These are phyloP conservation scores for Nibea albiflora DNA, from an alignment of 2,113 vertebrate genomes.

Conservation along the genomic window DNA sequence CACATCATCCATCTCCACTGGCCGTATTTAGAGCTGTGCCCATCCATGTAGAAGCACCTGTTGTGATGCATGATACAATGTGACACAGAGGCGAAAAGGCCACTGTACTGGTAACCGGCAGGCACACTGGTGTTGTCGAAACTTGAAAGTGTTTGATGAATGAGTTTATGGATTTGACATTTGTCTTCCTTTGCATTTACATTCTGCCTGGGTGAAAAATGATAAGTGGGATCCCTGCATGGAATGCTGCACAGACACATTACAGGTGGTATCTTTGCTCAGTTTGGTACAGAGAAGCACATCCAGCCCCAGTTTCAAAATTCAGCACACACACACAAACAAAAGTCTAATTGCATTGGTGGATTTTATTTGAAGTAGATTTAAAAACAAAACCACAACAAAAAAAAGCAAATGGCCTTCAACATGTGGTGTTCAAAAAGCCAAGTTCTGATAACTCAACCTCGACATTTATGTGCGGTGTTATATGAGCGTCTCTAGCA, in stretches of 20 bases:
- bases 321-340: neutral
- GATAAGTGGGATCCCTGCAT: slow-evolving; percentile 36
- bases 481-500: neutral
- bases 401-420: neutral
- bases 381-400: too few relatives aligned
- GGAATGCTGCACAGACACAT: slow-evolving; percentile 27
- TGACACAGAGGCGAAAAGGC: slow-evolving; percentile 62
- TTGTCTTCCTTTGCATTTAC: slow-evolving; percentile 69
- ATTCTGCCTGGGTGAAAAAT: slow-evolving; percentile 57
- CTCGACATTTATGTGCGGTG: neutral
- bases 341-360: neutral
- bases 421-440: neutral
- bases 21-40: slow-evolving; percentile 32
- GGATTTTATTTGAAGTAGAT: slow-evolving; percentile 1
- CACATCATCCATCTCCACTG: slow-evolving; percentile 21
- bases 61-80: slow-evolving; percentile 59
- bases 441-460: neutral
- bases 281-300: slow-evolving; percentile 16
- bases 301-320: slow-evolving; percentile 24
- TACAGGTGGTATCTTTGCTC: slow-evolving; percentile 29
- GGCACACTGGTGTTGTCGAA: slow-evolving; percentile 48
- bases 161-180: slow-evolving; percentile 78
- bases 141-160: slow-evolving; percentile 68
- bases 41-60: slow-evolving; percentile 31
- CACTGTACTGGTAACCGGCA: slow-evolving; percentile 55